Evolutionary conservation across 2,888 invertebrate genomes (phyloP).

Genomic region (Pycnomerus fuliginosus): DNA sequence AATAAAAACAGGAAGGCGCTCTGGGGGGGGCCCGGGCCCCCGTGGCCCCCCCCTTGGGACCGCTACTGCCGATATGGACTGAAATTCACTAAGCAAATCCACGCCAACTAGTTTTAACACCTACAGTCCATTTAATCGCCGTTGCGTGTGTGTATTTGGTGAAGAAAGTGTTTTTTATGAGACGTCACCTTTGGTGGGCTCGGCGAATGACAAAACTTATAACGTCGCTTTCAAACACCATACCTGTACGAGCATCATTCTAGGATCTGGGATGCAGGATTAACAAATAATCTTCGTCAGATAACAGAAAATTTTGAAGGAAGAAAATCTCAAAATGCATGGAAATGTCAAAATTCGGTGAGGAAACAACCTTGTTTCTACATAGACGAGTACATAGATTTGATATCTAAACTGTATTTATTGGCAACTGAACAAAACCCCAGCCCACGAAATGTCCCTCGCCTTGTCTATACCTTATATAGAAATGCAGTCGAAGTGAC

Average conservation of each 20-base stretch:
- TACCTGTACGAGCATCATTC: not conserved
- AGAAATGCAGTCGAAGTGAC: conserved; percentile 19
- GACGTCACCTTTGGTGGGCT: conserved; percentile 11
- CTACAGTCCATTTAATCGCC: conserved; percentile 21
- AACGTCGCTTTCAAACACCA: not conserved
- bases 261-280: too few relatives aligned
- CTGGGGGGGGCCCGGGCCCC: too few relatives aligned
- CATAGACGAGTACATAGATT: not conserved
- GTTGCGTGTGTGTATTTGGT: conserved; percentile 5
- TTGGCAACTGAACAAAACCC: not conserved
- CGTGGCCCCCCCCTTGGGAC: too few relatives aligned
- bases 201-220: conserved; percentile 1
- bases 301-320: not conserved
- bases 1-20: too few relatives aligned
- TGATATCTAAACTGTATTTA: not conserved
- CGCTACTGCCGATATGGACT: conserved; percentile 18
- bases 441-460: conserved; percentile 1
- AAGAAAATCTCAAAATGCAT: too few relatives aligned
- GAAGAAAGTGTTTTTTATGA: conserved; percentile 3
- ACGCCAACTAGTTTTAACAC: conserved; percentile 34
- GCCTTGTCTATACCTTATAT: conserved; percentile 25
- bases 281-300: not conserved
- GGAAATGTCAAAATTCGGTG: too few relatives aligned
- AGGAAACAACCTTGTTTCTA: not conserved
- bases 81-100: conserved; percentile 21